Conservation (phyloP, 2,797 vertebrate species). For the Enteromius radiatus region DNA sequence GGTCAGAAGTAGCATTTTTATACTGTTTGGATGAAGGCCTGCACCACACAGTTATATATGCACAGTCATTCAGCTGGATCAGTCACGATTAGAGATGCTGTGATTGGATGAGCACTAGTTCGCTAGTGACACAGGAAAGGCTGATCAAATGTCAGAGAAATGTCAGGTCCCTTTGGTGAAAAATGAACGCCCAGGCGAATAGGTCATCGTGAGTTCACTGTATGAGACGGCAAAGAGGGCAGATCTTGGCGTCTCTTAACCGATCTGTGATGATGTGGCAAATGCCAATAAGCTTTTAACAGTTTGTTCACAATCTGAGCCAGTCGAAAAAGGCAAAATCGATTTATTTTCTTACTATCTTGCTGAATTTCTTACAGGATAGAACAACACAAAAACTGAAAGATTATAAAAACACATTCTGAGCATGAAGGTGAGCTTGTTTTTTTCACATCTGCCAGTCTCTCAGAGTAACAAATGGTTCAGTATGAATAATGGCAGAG, state of each 20-base stretch:
- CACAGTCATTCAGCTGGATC: constrained; percentile 4
- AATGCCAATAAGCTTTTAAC: constrained; percentile 38
- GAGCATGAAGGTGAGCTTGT: background rate
- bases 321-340: background rate
- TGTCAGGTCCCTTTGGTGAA: constrained; percentile 45
- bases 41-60: constrained; percentile 1
- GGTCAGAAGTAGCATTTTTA: background rate
- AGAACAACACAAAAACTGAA: background rate
- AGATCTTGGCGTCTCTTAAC: background rate
- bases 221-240: constrained; percentile 13
- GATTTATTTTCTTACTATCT: background rate
- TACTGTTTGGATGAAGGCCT: background rate
- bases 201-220: constrained; percentile 43
- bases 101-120: constrained; percentile 34
- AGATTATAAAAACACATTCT: background rate
- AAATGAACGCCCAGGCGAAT: constrained; percentile 35
- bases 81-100: constrained; percentile 21
- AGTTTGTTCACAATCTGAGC: constrained; percentile 28
- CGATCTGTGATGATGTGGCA: constrained; percentile 15
- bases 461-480: background rate
- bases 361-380: constrained; percentile 1
- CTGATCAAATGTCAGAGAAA: constrained; percentile 60
- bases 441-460: background rate
- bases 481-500: background rate
- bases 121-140: constrained; percentile 37